Base-by-base conservation (phyloP, 2,797 vertebrate genomes). In the Chaetophractus vellerosus region DNA sequence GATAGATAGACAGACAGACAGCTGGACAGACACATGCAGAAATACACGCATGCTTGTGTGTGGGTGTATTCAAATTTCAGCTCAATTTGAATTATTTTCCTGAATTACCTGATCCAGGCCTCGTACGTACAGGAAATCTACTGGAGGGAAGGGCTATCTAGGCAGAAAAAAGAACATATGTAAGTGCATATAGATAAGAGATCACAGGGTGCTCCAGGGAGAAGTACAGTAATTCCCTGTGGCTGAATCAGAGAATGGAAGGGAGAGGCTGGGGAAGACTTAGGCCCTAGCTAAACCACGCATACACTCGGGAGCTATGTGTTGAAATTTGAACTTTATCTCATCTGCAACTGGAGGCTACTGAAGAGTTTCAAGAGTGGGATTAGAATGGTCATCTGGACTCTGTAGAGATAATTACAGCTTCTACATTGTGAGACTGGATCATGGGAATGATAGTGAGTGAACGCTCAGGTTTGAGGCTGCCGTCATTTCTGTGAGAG, bases 251-350 rank as follows among this genome's bases (percentile, higher is more conserved):
- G 50, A 6, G 19, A 82, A 59, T 14, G 41, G 4, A 50, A 74
- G 5, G 9, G 8, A 64, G 63, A 2, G 1, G 36, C 11, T 9
- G 52, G 4, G 0, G 31, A 55, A 71, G 18, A 26, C 5, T 5
- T 45, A 45, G 41, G 10, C 1, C 26, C 15, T 14, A 9, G 41
- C 12, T 21, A 45, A 63, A 11, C 26, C 50, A 38, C n/a, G 28
- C 1, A 8, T 59, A 75, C 36, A 9, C 61, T 48, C 31, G 31
- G 45, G n/a, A 38, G 5, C 4, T 36, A 8, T 12, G 50, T 55
- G 86, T 69, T 82, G 33, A 86, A 90, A 45, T 59, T 50, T 59
- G 33, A 61, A 45, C 21, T 68, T 74, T 36, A 81, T 63, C 28
- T 74, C 6, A 9, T 26, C 50, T 31, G 26, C 26, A 23, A 41